Conservation (phyloP, 2,113 vertebrate species). For the Oreotrochilus melanogaster region DNA sequence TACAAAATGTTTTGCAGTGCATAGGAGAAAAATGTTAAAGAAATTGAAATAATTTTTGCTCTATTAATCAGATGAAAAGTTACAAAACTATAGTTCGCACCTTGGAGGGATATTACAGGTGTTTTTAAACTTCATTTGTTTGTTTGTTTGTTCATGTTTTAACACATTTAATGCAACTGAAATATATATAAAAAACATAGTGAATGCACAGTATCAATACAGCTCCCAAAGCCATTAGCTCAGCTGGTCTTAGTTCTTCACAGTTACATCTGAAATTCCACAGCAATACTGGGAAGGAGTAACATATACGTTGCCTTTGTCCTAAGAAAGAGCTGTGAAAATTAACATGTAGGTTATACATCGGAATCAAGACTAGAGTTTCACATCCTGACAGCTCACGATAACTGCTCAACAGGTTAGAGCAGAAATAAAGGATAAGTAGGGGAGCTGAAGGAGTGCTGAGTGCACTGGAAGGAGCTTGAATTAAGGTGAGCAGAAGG, state of each 20-base stretch:
- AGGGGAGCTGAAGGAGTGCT: not conserved
- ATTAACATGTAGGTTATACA: not conserved
- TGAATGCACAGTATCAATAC: not conserved
- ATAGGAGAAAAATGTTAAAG: not conserved
- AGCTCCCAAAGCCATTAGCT: not conserved
- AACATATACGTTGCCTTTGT: not conserved
- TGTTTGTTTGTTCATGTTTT: not conserved
- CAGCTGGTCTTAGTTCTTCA: not conserved
- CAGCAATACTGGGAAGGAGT: not conserved
- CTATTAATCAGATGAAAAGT: not conserved
- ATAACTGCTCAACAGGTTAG: not conserved
- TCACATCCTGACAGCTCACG: not conserved
- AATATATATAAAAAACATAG: not conserved
- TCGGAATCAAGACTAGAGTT: not conserved
- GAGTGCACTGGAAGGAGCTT: not conserved
- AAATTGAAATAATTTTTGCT: not conserved
- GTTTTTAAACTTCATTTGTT: not conserved
- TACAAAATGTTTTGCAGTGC: not conserved
- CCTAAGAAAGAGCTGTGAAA: not conserved
- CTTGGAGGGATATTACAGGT: not conserved
- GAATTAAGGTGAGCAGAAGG: not conserved
- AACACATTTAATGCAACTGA: not conserved
- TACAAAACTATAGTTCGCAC: not conserved
- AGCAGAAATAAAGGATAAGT: not conserved
- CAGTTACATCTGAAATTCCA: not conserved